Conservation (phyloP, 2,888 invertebrate genomes). For the Alviniconcha strummeri region DNA sequence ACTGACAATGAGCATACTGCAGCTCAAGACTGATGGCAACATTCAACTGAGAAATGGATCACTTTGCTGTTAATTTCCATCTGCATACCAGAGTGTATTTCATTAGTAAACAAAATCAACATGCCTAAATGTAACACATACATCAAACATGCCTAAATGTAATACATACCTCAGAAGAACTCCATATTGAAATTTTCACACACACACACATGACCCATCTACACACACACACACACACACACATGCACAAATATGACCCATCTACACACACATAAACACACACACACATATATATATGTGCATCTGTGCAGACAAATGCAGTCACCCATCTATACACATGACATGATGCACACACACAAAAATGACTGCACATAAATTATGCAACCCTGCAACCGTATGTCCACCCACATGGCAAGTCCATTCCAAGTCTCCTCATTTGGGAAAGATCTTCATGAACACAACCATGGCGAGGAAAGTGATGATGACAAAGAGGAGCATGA, state of each 20-base stretch:
- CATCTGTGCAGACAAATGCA: background rate
- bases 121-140: too few species aligned
- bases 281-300: background rate
- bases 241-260: background rate
- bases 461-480: constrained; percentile 94
- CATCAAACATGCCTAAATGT: too few species aligned
- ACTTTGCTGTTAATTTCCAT: too few species aligned
- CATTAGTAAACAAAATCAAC: too few species aligned
- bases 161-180: too few species aligned
- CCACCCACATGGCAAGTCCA: too few species aligned
- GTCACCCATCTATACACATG: background rate
- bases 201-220: background rate
- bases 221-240: constrained; percentile 1
- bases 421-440: constrained; percentile 58
- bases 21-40: too few species aligned
- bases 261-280: background rate
- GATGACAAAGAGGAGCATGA: constrained; percentile 90
- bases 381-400: too few species aligned
- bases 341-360: background rate
- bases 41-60: too few species aligned
- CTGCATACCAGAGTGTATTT: too few species aligned
- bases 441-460: constrained; percentile 92
- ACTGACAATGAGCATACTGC: too few species aligned
- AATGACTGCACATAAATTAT: background rate
- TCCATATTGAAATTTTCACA: background rate